phyloP scores from a whole-genome alignment of 2,888 invertebrate species.

The Diabrotica balteata region DNA sequence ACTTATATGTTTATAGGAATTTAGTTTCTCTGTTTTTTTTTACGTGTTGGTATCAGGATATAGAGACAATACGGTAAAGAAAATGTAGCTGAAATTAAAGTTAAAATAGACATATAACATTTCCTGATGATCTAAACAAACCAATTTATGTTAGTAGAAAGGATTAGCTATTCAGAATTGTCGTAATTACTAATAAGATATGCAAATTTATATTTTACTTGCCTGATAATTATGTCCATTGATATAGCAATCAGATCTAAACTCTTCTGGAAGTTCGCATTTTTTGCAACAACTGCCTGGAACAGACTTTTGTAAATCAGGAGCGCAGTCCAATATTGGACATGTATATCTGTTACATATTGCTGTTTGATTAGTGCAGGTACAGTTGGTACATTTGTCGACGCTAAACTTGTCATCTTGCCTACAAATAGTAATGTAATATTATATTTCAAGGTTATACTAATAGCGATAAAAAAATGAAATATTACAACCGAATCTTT shows the following conservation, averaged over 20 bases:
- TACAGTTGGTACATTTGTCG: slow-evolving; percentile 86
- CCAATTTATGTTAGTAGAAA: no score
- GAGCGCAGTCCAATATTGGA: slow-evolving; percentile 87
- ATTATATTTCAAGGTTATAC: no score
- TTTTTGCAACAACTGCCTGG: slow-evolving; percentile 79
- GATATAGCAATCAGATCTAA: slow-evolving; percentile 70
- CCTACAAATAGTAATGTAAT: slow-evolving; percentile 15
- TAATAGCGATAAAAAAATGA: no score
- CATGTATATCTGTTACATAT: slow-evolving; percentile 83
- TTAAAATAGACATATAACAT: no score
- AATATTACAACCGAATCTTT: neutral
- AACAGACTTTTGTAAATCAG: slow-evolving; percentile 71
- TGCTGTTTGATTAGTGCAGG: slow-evolving; percentile 80
- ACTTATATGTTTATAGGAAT: no score
- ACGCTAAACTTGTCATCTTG: slow-evolving; percentile 47
- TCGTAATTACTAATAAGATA: no score
- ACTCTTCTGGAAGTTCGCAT: slow-evolving; percentile 75
- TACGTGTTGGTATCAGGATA: no score
- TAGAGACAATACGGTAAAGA: no score
- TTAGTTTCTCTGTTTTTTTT: no score
- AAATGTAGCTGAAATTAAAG: no score
- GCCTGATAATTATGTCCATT: slow-evolving; percentile 75
- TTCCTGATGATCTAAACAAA: no score
- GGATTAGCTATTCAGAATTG: no score
- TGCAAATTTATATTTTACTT: slow-evolving; percentile 46